Conservation (phyloP, 1,140 invertebrate genomes). For the Sinonovacula constricta region DNA sequence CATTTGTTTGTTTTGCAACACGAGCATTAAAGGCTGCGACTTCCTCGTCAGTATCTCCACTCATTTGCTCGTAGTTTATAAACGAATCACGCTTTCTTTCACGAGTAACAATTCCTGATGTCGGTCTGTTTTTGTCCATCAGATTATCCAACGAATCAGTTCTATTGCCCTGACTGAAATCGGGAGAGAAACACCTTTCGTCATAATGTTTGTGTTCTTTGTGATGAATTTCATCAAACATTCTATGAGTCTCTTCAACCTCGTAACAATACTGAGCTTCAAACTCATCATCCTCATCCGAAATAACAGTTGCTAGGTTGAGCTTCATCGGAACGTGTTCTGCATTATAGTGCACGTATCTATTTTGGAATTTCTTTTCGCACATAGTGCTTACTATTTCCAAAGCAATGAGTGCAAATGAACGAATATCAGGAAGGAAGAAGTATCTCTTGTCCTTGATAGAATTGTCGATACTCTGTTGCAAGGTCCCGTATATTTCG, state of each 20-base stretch:
- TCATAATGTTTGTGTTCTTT: constrained; percentile 13
- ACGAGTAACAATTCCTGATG: constrained; percentile 11
- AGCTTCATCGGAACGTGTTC: constrained; percentile 28
- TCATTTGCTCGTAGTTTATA: background rate
- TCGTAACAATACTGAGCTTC: constrained; percentile 52
- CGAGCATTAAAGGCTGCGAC: background rate
- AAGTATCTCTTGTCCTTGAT: constrained; percentile 67
- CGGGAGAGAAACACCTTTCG: constrained; percentile 7
- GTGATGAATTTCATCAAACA: constrained; percentile 31
- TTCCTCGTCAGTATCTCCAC: background rate
- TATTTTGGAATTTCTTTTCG: constrained; percentile 58
- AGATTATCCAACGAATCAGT: constrained; percentile 31
- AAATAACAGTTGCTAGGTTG: constrained; percentile 34
- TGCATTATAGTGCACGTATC: constrained; percentile 40
- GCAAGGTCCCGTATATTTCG: constrained; percentile 71
- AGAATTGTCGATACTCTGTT: constrained; percentile 57
- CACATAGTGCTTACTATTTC: constrained; percentile 69
- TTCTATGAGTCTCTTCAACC: constrained; percentile 38
- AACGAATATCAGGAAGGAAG: constrained; percentile 72
- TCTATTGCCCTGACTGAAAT: background rate
- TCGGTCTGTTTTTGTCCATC: constrained; percentile 12
- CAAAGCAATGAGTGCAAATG: constrained; percentile 70
- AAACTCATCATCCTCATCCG: constrained; percentile 47
- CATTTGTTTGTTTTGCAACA: too few relatives aligned
- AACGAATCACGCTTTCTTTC: constrained; percentile 19